A percentile compares a stretch with the other conserved stretches of the same genome.
Conservation (phyloP, 2,797 vertebrate species). For the Atherinosoma microstoma region DNA sequence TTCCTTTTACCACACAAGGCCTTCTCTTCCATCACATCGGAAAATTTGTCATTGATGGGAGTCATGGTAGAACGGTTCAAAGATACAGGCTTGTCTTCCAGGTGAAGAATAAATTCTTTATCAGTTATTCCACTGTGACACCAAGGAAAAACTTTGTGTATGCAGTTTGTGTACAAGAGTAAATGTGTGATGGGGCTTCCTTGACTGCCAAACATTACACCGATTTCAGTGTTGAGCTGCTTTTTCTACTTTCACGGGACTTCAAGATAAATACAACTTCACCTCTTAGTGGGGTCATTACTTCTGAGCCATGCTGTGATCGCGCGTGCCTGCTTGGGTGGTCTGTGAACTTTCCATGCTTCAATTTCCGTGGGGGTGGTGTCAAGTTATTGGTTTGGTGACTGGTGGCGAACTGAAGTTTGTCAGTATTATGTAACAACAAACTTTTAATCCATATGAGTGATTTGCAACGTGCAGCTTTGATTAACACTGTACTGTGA, state of each 20-base stretch:
- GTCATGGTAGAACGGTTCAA: constrained; percentile 17
- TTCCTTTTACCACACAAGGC: constrained; percentile 22
- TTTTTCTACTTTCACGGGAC: constrained; percentile 23
- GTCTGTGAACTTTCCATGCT: constrained; percentile 63
- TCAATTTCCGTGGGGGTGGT: constrained; percentile 46
- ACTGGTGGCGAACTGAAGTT: constrained; percentile 53
- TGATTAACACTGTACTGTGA: constrained; percentile 3
- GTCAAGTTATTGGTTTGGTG: constrained; percentile 48
- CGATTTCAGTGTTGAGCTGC: background rate
- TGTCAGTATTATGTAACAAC: constrained; percentile 32
- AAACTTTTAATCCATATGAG: constrained; percentile 41
- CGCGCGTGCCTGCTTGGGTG: constrained; percentile 60
- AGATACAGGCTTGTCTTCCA: constrained; percentile 11
- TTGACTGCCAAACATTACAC: background rate
- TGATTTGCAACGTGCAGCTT: constrained; percentile 17
- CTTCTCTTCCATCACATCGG: constrained; percentile 23
- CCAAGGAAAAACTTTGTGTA: background rate
- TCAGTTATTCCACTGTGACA: constrained; percentile 15
- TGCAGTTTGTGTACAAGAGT: constrained; percentile 9
- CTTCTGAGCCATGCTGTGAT: constrained; percentile 24
- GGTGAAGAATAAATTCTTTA: constrained; percentile 12
- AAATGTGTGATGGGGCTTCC: constrained; percentile 3
- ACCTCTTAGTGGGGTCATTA: constrained; percentile 18
- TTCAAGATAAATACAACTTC: constrained; percentile 45
- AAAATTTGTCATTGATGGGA: constrained; percentile 18